Conservation (phyloP, 2,113 vertebrate species). For the Scomber scombrus region DNA sequence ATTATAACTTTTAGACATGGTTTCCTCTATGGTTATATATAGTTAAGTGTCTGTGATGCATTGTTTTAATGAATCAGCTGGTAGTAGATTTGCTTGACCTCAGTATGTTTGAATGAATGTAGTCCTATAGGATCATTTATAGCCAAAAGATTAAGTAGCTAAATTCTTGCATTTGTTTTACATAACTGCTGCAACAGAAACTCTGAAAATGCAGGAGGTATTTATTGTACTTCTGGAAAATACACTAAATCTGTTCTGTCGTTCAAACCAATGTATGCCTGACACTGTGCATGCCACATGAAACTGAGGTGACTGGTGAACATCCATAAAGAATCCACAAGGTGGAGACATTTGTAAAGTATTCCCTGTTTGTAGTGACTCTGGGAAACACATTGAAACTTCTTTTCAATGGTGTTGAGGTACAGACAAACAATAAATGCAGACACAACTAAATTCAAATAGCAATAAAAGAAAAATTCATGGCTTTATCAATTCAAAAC, state of each 20-base stretch:
- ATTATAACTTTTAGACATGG: no score
- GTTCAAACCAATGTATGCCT: not conserved
- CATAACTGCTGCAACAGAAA: not conserved
- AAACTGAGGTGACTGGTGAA: not conserved
- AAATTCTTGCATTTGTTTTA: not conserved
- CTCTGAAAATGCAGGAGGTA: not conserved
- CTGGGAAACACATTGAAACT: no score
- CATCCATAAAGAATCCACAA: slow-evolving; percentile 14
- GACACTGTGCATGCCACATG: not conserved
- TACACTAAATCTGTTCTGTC: not conserved
- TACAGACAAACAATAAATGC: no score
- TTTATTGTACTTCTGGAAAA: not conserved
- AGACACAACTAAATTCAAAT: no score
- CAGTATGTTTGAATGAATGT: no score
- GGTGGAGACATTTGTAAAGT: slow-evolving; percentile 46
- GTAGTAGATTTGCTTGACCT: not conserved
- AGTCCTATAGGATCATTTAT: not conserved
- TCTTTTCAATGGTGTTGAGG: no score
- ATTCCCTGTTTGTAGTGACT: not conserved
- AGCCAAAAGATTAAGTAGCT: not conserved
- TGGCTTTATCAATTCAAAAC: no score
- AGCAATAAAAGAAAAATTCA: no score
- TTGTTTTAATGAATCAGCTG: not conserved
- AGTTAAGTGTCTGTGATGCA: no score
- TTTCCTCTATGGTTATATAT: no score